A percentile compares a stretch with the other conserved stretches of the same genome.
phyloP scores from a whole-genome alignment of 2,113 vertebrate species.

The Fregata magnificens region DNA sequence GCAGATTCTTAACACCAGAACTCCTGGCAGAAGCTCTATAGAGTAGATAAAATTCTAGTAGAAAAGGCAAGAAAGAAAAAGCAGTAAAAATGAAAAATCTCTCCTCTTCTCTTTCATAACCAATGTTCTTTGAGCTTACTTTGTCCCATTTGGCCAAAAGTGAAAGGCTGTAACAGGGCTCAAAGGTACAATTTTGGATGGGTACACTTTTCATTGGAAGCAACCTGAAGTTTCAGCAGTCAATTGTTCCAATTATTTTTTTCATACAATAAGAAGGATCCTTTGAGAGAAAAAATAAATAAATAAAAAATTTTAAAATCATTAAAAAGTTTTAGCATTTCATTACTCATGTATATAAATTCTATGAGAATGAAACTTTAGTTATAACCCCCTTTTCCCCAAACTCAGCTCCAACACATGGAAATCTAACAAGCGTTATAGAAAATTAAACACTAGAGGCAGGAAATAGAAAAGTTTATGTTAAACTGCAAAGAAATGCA shows the following conservation, averaged over 20 bases:
- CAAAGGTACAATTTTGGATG: not conserved
- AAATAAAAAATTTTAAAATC: not conserved
- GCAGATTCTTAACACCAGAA: slow-evolving; percentile 33
- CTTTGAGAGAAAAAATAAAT: not conserved
- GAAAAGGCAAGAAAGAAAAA: not conserved
- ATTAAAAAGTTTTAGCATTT: not conserved
- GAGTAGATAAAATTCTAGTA: not conserved
- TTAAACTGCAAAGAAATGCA: not conserved
- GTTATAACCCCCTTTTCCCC: not conserved
- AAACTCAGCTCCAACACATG: not conserved
- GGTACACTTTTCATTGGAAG: not conserved
- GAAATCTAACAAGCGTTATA: not conserved
- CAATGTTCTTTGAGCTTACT: not conserved
- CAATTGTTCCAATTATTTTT: not conserved
- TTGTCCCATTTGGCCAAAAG: not conserved
- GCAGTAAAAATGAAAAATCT: not conserved
- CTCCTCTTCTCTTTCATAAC: not conserved
- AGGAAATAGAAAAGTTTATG: not conserved
- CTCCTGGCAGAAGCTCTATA: not conserved
- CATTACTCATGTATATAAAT: not conserved
- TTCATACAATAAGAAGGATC: not conserved
- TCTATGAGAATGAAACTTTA: not conserved
- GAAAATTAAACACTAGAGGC: slow-evolving; percentile 40
- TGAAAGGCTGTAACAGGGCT: not conserved
- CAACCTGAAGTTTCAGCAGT: not conserved